phyloP scores from a whole-genome alignment of 2,888 invertebrate genomes.

The Brenthis ino region DNA sequence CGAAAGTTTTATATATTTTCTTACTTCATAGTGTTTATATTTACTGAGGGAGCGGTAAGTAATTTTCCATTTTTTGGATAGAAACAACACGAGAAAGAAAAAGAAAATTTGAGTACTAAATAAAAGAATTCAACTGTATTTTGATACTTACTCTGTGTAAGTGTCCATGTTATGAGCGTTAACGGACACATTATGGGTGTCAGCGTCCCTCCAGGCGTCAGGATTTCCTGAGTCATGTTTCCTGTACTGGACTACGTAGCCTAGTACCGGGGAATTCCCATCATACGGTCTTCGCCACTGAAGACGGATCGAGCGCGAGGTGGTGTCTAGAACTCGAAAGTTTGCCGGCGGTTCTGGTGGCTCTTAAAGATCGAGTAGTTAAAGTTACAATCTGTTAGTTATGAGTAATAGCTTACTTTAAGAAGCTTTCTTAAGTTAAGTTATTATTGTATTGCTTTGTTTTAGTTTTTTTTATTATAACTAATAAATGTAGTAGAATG shows the following conservation, averaged over 20 bases:
- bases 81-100: too few relatives aligned
- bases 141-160: conserved; percentile 64
- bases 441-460: too few relatives aligned
- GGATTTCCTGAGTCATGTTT: conserved; percentile 77
- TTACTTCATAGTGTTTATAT: too few relatives aligned
- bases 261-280: conserved; percentile 90
- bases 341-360: conserved; percentile 88
- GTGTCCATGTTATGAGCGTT: conserved; percentile 60
- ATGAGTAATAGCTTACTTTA: too few relatives aligned
- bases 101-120: background rate
- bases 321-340: conserved; percentile 85
- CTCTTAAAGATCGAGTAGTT: conserved; percentile 67
- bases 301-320: conserved; percentile 83
- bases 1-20: too few relatives aligned
- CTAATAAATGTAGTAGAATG: too few relatives aligned
- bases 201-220: conserved; percentile 82
- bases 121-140: background rate
- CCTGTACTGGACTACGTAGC: conserved; percentile 89
- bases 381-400: background rate
- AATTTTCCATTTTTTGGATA: too few relatives aligned
- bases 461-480: too few relatives aligned
- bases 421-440: too few relatives aligned
- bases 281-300: conserved; percentile 90
- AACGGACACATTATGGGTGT: conserved; percentile 82
- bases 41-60: too few relatives aligned